Conservation (phyloP, 1,140 invertebrate genomes). For the Drosophila serrata region DNA sequence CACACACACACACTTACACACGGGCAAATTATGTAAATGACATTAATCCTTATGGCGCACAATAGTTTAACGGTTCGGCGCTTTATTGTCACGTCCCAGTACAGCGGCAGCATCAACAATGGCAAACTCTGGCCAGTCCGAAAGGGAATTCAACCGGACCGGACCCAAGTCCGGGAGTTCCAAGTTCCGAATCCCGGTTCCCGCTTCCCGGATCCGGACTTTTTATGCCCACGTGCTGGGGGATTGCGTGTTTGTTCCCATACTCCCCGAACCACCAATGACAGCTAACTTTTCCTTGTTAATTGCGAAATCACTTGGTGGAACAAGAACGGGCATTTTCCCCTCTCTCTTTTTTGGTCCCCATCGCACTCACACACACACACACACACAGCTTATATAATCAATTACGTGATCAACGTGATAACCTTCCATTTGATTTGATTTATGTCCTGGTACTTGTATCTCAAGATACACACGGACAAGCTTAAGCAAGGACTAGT, state of each 20-base stretch:
- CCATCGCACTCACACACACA: slow-evolving; percentile 1
- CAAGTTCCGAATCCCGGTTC: slow-evolving; percentile 23
- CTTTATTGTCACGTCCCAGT: slow-evolving; percentile 78
- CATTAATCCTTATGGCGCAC: slow-evolving; percentile 82
- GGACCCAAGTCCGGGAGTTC: slow-evolving; percentile 17
- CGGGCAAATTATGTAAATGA: slow-evolving; percentile 80
- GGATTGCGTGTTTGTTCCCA: slow-evolving; percentile 37
- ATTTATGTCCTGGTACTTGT: slow-evolving; percentile 46
- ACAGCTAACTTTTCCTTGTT: slow-evolving; percentile 68
- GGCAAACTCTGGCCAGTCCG: slow-evolving; percentile 59
- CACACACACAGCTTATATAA: slow-evolving; percentile 46
- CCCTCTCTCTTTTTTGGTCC: neutral
- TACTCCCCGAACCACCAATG: slow-evolving; percentile 18
- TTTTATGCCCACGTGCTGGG: slow-evolving; percentile 74
- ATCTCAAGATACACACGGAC: slow-evolving; percentile 11
- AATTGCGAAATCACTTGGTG: slow-evolving; percentile 79
- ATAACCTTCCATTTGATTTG: slow-evolving; percentile 44
- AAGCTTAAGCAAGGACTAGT: slow-evolving; percentile 19
- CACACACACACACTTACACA: slow-evolving; percentile 31
- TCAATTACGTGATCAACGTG: slow-evolving; percentile 62
- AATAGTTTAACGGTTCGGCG: slow-evolving; percentile 80
- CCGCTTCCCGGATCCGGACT: slow-evolving; percentile 45
- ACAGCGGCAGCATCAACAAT: slow-evolving; percentile 38
- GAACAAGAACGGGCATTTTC: slow-evolving; percentile 23
- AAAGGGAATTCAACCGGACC: slow-evolving; percentile 41